A percentile compares a stretch with the other conserved stretches of the same genome.
phyloP scores from a whole-genome alignment of 2,888 invertebrate genomes.

The Dermolepida albohirtum region DNA sequence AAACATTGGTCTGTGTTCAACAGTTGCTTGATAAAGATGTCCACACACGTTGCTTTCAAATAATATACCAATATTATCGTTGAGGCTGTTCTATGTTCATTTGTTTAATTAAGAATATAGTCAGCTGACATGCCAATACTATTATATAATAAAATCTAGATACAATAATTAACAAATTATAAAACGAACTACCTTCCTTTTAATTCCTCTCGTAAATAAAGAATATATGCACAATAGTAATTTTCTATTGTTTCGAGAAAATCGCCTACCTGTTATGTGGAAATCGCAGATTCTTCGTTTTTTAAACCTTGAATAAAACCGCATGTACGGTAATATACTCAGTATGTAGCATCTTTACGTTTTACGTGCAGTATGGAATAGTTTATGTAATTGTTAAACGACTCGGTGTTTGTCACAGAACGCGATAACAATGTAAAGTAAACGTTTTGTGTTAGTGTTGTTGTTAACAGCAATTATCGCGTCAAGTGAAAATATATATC shows the following conservation, averaged over 20 bases:
- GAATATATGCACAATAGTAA: neutral
- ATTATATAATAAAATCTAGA: too few relatives aligned
- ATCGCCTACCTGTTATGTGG: neutral
- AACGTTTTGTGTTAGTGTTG: slow-evolving; percentile 28
- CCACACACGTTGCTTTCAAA: too few relatives aligned
- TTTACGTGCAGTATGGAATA: slow-evolving; percentile 26
- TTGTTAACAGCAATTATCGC: slow-evolving; percentile 35
- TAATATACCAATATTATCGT: too few relatives aligned
- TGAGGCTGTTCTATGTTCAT: too few relatives aligned
- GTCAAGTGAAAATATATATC: slow-evolving; percentile 20
- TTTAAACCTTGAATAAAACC: slow-evolving; percentile 33
- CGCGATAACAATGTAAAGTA: slow-evolving; percentile 31
- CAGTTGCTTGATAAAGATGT: neutral
- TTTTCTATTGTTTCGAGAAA: neutral
- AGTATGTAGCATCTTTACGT: slow-evolving; percentile 36
- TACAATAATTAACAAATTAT: too few relatives aligned
- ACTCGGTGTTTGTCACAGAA: slow-evolving; percentile 31
- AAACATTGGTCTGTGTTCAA: neutral
- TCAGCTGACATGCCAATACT: too few relatives aligned
- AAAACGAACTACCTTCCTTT: too few relatives aligned
- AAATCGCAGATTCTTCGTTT: slow-evolving; percentile 22
- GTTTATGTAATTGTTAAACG: slow-evolving; percentile 35
- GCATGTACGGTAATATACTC: slow-evolving; percentile 27
- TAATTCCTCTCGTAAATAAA: neutral
- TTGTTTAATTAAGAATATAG: too few relatives aligned